A percentile compares a stretch with the other conserved stretches of the same genome.
These are phyloP conservation scores for Papilio glaucus DNA, from an alignment of 1,140 invertebrate species.

Conservation along the genomic window DNA sequence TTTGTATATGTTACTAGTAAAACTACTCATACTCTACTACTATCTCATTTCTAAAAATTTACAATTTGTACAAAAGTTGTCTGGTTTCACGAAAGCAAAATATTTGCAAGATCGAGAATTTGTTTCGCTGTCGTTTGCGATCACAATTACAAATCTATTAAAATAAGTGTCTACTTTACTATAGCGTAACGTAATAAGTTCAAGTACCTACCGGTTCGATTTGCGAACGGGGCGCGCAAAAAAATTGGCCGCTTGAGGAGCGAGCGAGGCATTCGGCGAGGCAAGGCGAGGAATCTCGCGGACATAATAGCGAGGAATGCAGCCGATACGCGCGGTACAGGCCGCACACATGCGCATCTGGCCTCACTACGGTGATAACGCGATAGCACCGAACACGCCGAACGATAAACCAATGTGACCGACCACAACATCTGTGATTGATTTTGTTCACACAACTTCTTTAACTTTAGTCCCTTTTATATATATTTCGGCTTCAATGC, in stretches of 20 bases:
- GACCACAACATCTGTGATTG: conserved; percentile 7
- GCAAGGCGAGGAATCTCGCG: conserved; percentile 67
- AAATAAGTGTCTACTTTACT: conserved; percentile 34
- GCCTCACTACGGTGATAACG: conserved; percentile 67
- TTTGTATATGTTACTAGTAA: background rate
- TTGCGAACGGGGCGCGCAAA: conserved; percentile 71
- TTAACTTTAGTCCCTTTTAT: background rate
- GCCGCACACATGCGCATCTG: conserved; percentile 56
- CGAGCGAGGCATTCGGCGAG: conserved; percentile 55
- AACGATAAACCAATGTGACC: conserved; percentile 77
- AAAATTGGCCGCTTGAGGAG: conserved; percentile 73
- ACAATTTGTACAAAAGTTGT: background rate
- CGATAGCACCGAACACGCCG: conserved; percentile 68
- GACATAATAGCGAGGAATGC: conserved; percentile 77
- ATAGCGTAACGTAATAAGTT: conserved; percentile 53
- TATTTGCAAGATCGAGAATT: background rate
- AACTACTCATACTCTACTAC: no score
- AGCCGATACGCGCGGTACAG: conserved; percentile 51
- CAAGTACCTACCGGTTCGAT: conserved; percentile 74
- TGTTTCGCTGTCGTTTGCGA: conserved; percentile 2
- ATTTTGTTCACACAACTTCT: background rate
- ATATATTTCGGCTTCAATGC: no score
- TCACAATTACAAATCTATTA: conserved; percentile 32
- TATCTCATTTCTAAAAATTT: background rate
- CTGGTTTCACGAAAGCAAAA: background rate